Conservation (phyloP, 2,888 invertebrate species). For the Zaprionus obscuricornis region DNA sequence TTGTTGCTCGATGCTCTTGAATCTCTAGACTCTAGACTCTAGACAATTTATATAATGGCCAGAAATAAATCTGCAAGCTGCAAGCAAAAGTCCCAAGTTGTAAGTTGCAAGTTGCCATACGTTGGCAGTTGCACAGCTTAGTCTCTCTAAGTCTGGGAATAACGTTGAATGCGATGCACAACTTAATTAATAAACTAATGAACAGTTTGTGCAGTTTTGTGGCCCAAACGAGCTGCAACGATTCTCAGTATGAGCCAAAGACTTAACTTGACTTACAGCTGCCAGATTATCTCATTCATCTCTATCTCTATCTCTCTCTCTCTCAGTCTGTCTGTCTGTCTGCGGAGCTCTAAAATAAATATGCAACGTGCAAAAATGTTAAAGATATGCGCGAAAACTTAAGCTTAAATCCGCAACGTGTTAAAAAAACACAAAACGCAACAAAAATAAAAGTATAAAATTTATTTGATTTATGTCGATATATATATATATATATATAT, state of each 20-base stretch:
- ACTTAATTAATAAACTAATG: constrained; percentile 78
- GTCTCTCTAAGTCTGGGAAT: constrained; percentile 36
- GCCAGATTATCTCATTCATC: constrained; percentile 60
- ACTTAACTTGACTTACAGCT: background rate
- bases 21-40: no score
- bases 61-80: constrained; percentile 69
- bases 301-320: constrained; percentile 7
- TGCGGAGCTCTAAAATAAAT: constrained; percentile 71
- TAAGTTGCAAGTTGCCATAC: no score
- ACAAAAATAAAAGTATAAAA: constrained; percentile 36
- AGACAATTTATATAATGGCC: constrained; percentile 75
- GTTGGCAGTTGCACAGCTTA: constrained; percentile 20
- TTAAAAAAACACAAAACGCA: constrained; percentile 14
- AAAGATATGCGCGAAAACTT: constrained; percentile 22
- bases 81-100: constrained; percentile 25
- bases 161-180: constrained; percentile 49
- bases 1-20: no score
- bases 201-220: constrained; percentile 65
- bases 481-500: background rate
- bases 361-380: constrained; percentile 74
- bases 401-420: constrained; percentile 40
- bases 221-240: constrained; percentile 35
- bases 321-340: constrained; percentile 40
- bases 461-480: constrained; percentile 46
- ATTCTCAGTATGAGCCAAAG: constrained; percentile 12